Evolutionary conservation across 1,140 invertebrate genomes (phyloP), one percentile per base, ranked within the genome.

Genomic region (Eufriesea mexicana): DNA sequence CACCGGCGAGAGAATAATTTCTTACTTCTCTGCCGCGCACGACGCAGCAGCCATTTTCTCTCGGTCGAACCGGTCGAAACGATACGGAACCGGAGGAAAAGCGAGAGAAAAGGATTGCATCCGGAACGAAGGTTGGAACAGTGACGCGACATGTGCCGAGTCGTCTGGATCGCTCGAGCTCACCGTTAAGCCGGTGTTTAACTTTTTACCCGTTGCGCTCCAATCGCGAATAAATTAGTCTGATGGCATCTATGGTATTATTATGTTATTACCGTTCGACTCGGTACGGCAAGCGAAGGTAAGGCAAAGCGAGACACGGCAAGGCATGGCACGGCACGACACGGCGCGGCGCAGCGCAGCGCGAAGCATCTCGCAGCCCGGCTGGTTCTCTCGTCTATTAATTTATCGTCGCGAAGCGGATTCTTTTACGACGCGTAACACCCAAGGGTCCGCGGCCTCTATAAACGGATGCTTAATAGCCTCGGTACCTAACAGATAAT

Each of bases 211-310:
- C 20, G 20, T n/a, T 28, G 28, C 55, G 16, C 49, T 51, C 35
- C n/a, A 51, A 84, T 84, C 67, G 76, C 45, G 82, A 84, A 84
- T 84, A 80, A 84, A 80, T 80, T 84, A 84, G 70, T 66, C 83
- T n/a, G 23, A 12, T 66, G 70, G 83, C 61, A 54, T 80, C 77
- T 23, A 68, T 42, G 77, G 68, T 84, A 68, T 84, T 80, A 84
- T 81, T 84, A 84, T 67, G 83, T 84, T 80, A 80, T 84, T 84
- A 84, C 78, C 55, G 66, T 66, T 72, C 28, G 51, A 71, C 18
- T 72, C 49, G 8, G 51, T 49, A 57, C 18, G 18, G 28, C n/a
- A 35, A n/a, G n/a, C n/a, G n/a, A n/a, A 35, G 35, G 35, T 4
- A 4, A 35, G 35, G 35, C 35, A 35, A 35, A 35, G 35, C 35